Evolutionary conservation across 2,888 invertebrate species (phyloP).

Genomic region (Dicyrtomina minuta): DNA sequence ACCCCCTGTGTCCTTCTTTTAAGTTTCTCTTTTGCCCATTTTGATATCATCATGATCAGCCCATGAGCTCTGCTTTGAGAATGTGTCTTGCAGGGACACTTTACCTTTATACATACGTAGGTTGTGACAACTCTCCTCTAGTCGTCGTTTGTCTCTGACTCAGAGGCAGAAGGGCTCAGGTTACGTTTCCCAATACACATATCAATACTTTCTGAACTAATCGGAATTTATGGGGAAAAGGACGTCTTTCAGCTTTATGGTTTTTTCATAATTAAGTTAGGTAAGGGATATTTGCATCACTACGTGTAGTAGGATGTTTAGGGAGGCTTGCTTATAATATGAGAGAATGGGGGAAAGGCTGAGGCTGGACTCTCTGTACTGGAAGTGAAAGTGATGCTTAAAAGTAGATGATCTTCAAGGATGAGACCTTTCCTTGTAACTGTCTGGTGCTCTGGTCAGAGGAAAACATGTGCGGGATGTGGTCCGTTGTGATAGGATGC

Average conservation of each 20-base stretch:
- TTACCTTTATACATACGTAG: too few species aligned
- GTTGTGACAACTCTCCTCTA: conserved; percentile 2
- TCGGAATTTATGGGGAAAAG: too few species aligned
- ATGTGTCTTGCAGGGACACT: background rate
- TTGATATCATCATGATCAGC: conserved; percentile 32
- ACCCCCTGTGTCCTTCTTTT: conserved; percentile 38
- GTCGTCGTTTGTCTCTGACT: background rate
- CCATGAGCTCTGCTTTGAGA: background rate
- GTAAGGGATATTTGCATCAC: too few species aligned
- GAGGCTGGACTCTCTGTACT: too few species aligned
- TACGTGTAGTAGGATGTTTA: too few species aligned
- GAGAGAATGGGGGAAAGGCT: conserved; percentile 4
- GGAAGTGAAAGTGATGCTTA: conserved; percentile 31
- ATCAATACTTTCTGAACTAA: too few species aligned
- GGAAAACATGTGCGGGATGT: conserved; percentile 34
- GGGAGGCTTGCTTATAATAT: too few species aligned
- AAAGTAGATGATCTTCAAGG: background rate
- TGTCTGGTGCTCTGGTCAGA: conserved; percentile 22
- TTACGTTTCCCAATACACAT: too few species aligned
- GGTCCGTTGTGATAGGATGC: conserved; percentile 33
- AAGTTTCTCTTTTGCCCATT: conserved; percentile 21
- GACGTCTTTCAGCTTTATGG: too few species aligned
- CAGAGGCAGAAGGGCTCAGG: background rate
- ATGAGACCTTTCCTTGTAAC: background rate
- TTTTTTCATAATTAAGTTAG: too few species aligned